These are phyloP conservation scores for Drosophila tani DNA, from an alignment of 1,140 invertebrate genomes.

Conservation along the genomic window DNA sequence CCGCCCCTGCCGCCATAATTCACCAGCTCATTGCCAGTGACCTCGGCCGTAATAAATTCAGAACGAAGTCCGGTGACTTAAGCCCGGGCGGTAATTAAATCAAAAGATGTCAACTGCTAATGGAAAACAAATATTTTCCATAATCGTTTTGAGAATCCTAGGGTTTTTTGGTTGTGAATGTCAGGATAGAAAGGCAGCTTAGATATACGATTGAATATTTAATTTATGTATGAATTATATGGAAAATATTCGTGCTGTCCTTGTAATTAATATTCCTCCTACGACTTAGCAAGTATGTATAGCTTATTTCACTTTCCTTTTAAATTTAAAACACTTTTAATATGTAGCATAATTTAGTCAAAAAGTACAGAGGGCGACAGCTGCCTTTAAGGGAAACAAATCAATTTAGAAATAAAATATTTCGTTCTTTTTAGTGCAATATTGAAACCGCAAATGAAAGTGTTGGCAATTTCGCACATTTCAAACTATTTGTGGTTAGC, in stretches of 20 bases:
- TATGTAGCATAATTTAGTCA: background rate
- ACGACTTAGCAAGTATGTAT: too few relatives aligned
- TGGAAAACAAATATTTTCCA: constrained; percentile 63
- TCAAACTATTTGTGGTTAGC: constrained; percentile 44
- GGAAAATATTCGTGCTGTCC: too few relatives aligned
- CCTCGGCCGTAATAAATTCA: constrained; percentile 41
- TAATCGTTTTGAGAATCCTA: background rate
- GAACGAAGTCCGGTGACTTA: constrained; percentile 17
- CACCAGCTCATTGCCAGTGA: background rate
- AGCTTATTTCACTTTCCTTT: background rate
- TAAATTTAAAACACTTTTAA: background rate
- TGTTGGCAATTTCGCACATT: constrained; percentile 41
- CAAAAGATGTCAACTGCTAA: constrained; percentile 47
- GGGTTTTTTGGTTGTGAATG: constrained; percentile 3
- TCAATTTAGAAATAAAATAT: constrained; percentile 9
- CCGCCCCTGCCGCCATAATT: constrained; percentile 23
- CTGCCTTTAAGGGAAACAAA: background rate
- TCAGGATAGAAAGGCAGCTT: background rate
- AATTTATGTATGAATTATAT: background rate
- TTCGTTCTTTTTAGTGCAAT: constrained; percentile 2
- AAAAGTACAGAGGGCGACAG: too few relatives aligned
- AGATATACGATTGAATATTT: too few relatives aligned
- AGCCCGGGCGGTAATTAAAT: constrained; percentile 45
- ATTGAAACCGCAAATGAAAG: constrained; percentile 60
- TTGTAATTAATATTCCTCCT: background rate